Evolutionary conservation across 2,797 vertebrate genomes (phyloP).

Genomic region (Helicolenus hilgendorfi): DNA sequence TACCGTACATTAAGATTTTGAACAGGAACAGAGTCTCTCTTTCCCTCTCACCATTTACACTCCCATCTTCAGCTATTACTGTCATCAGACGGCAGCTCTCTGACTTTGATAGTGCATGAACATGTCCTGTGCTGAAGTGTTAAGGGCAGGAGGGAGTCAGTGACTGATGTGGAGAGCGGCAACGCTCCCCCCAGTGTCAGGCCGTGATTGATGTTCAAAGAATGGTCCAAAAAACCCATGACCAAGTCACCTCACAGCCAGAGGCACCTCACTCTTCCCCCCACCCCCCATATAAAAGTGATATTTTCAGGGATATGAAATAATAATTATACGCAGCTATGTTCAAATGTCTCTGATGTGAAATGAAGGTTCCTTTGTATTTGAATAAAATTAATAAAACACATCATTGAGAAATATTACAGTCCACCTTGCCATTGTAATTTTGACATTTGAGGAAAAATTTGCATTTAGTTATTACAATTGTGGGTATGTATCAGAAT

Average conservation of each 20-base stretch:
- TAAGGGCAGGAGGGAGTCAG: conserved; percentile 67
- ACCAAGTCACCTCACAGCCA: conserved; percentile 66
- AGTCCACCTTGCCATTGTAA: conserved; percentile 17
- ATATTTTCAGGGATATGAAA: conserved; percentile 61
- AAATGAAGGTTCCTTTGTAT: conserved; percentile 34
- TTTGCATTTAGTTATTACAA: conserved; percentile 25
- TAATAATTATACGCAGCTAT: conserved; percentile 21
- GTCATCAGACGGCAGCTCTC: conserved; percentile 62
- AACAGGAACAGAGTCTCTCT: not conserved
- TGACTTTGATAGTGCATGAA: conserved; percentile 84
- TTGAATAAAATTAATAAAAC: conserved; percentile 54
- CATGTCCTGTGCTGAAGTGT: conserved; percentile 76
- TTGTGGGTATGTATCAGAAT: not conserved
- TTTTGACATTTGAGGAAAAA: conserved; percentile 47
- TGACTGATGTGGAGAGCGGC: conserved; percentile 80
- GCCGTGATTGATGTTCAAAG: conserved; percentile 83
- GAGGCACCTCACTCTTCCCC: conserved; percentile 37
- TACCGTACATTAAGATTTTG: not conserved
- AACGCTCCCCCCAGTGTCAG: conserved; percentile 67
- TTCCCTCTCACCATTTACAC: conserved; percentile 27
- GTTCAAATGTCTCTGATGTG: conserved; percentile 31
- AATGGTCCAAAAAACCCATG: conserved; percentile 75
- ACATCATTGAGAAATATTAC: conserved; percentile 29
- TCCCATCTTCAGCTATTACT: conserved; percentile 51
- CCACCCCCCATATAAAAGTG: conserved; percentile 33